These are phyloP conservation scores for Dipus sagitta DNA, from an alignment of 2,797 vertebrate species.

Conservation along the genomic window DNA sequence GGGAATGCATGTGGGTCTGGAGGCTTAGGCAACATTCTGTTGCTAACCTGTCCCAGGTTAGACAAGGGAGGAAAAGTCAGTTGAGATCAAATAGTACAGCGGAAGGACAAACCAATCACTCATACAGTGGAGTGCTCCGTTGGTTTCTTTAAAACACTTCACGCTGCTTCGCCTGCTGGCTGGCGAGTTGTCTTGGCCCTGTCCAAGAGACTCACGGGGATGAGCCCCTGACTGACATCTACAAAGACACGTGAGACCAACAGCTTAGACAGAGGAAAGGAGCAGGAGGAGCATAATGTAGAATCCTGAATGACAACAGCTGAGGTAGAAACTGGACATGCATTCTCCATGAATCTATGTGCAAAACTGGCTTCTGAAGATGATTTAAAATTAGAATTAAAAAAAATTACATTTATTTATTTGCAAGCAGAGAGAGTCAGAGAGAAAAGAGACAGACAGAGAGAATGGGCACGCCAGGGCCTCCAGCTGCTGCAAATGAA, in stretches of 20 bases:
- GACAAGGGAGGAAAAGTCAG: neutral
- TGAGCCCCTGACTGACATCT: neutral
- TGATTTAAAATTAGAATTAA: slow-evolving; percentile 32
- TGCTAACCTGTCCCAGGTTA: neutral
- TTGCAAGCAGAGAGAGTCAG: too few species aligned
- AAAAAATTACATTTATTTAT: too few species aligned
- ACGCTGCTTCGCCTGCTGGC: neutral
- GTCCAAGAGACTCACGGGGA: neutral
- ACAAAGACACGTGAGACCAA: neutral
- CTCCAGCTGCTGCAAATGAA: too few species aligned
- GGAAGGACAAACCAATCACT: slow-evolving; percentile 12
- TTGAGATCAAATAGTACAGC: neutral
- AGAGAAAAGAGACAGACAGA: too few species aligned
- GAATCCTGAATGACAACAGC: neutral
- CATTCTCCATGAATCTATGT: neutral
- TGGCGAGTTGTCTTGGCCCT: neutral
- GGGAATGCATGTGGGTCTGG: neutral
- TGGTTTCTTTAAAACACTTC: slow-evolving; percentile 7
- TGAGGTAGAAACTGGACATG: slow-evolving; percentile 18
- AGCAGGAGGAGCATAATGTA: too few species aligned
- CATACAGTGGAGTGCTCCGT: neutral
- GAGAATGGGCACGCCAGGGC: too few species aligned
- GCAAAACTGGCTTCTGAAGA: neutral
- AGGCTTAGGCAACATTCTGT: neutral
- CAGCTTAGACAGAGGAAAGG: neutral